Evolutionary conservation across 64 coral and sea anemone genomes (phyloP), one percentile per base, ranked within the genome.

Genomic region (Pachyseris speciosa): DNA sequence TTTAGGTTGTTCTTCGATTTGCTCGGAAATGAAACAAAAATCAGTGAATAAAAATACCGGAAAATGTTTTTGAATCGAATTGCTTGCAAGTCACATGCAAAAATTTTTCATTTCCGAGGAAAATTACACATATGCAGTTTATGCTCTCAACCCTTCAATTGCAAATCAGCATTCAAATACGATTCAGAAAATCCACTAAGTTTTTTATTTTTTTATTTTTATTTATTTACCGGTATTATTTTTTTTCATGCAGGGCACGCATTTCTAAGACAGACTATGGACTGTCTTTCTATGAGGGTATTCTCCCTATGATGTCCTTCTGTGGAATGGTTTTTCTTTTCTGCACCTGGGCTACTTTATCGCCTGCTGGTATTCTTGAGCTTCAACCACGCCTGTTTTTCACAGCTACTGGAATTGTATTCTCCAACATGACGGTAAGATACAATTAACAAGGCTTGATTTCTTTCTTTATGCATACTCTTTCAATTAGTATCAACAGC

Each of bases 341-440:
- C 37, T 70, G 44, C 17, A 40, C 59, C 16, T 96, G 95, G 95
- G 86, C 64, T 13, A 7, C 80, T 53, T 31, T 96, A 34, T 96
- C 95, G 70, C 95, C 95, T 7, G 83, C 24, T 70, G 48, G 67
- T 44, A 84, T 96, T 33, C 87, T 90, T 29, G 50, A 89, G 25
- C 89, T 78, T 37, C 95, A 96, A 22, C 85, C 95, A 52, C 73
- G 91, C 8, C 68, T 96, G 20, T 93, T 96, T 79, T 80, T 92
- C 53, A 88, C 92, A 29, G 79, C 95, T 33, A 59, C 84, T 42
- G 95, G 95, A 72, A 93, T 96, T 65, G 91, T 79, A 7, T 96
- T 92, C 87, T 96, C 95, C 25, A 96, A 93, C 65, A 72, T 96
- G 33, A 86, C 87, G 27, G 95, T 96, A 85, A 96, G 91, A 5